Conservation (phyloP, 2,113 vertebrate genomes). For the Pomatorhinus ruficollis region DNA sequence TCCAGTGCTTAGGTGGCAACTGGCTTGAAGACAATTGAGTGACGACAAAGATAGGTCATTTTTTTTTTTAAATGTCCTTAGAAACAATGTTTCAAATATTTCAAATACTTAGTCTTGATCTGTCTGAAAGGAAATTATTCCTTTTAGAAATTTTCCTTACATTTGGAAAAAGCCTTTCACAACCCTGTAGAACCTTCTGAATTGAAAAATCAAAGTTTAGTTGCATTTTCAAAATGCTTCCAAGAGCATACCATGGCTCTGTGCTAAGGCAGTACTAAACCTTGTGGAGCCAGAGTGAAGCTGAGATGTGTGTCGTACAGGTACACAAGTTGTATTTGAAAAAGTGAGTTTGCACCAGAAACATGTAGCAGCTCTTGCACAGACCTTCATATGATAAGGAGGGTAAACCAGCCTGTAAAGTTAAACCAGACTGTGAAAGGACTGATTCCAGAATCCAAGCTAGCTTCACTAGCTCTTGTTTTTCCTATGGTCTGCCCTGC, state of each 20-base stretch:
- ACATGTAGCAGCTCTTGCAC: not conserved
- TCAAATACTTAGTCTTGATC: not conserved
- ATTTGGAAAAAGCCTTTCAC: not conserved
- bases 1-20: not conserved
- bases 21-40: not conserved
- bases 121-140: not conserved
- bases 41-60: not conserved
- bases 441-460: not conserved
- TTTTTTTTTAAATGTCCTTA: not conserved
- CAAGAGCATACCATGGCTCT: not conserved
- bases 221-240: not conserved
- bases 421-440: not conserved
- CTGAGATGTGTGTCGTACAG: accelerated
- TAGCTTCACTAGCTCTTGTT: not conserved
- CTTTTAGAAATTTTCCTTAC: not conserved
- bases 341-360: not conserved
- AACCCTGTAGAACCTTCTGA: not conserved
- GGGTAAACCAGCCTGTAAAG: not conserved
- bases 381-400: not conserved
- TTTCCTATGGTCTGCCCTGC: not conserved
- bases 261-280: not conserved
- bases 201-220: not conserved
- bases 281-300: not conserved
- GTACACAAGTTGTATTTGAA: not conserved
- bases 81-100: not conserved